Base-by-base conservation (phyloP, 2,888 invertebrate species). In the Mantis religiosa region DNA sequence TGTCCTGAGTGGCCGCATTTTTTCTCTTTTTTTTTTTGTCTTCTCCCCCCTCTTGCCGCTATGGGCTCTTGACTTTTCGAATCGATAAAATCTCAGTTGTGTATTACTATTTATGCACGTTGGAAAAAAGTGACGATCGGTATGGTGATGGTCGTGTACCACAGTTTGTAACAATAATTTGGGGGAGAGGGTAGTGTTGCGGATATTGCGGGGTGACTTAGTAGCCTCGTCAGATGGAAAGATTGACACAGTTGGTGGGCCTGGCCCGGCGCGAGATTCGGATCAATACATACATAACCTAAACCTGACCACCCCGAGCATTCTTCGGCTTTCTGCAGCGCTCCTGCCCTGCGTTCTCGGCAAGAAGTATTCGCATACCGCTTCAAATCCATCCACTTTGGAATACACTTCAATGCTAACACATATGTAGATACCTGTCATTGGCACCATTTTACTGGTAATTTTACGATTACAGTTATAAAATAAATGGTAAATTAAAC, bases 201-300 rank as follows among this genome's bases (percentile, higher is more conserved):
- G 83, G 83, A 28, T 9, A 30, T 15, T 28, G 83, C 28, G n/a
- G 27, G 83, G 83, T 28, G 83, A 30, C 28, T 28, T 81, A 54
- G 83, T 54, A 81, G 90, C 87, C 88, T 89, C 71, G 84, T 86
- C 87, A 84, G 54, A 41, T 82, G 87, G 84, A 47, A 71, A 83
- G 89, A 83, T 83, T 83, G 84, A 87, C 83, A 88, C 47, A 85
- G 86, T 54, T 30, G 54, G 28, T 89, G 83, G 84, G 85, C 54
- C 54, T 71, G 54, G 54, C 54, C 54, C 54, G 54, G 54, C 54
- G 54, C 54, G 54, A 71, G 54, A 71, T 71, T 71, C 83, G 47
- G 89, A 89, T 89, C 89, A 89, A 89, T 89, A 89, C 89, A 89
- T 84, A 89, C 88, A 87, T 89, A 89, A 89, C 87, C 89, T 89